These are phyloP conservation scores for Pollenia labialis DNA, from an alignment of 2,888 invertebrate genomes.

Conservation along the genomic window DNA sequence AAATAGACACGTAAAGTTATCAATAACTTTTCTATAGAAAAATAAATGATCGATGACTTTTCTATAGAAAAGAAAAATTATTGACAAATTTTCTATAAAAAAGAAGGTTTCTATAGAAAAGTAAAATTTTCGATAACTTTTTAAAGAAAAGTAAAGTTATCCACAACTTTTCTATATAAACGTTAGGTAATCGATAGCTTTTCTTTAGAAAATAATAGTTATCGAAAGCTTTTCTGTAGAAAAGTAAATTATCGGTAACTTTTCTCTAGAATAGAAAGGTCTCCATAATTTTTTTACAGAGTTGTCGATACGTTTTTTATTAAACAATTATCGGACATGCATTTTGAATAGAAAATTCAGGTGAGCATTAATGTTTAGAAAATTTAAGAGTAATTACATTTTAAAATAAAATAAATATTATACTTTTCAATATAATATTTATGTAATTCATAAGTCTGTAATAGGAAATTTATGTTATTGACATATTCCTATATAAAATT, in stretches of 20 bases:
- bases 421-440: too few relatives aligned
- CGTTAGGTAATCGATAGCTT: background rate
- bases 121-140: background rate
- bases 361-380: too few relatives aligned
- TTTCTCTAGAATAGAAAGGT: background rate
- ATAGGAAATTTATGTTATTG: too few relatives aligned
- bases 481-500: too few relatives aligned
- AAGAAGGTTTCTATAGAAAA: background rate
- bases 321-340: too few relatives aligned
- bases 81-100: background rate
- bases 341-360: too few relatives aligned
- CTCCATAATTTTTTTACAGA: background rate
- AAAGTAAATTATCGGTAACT: background rate
- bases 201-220: background rate
- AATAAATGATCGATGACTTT: background rate
- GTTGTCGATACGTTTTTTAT: too few relatives aligned
- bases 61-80: background rate
- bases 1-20: background rate
- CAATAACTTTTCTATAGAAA: background rate
- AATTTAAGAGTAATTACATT: too few relatives aligned
- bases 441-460: too few relatives aligned
- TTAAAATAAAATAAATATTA: too few relatives aligned
- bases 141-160: conserved; percentile 2
- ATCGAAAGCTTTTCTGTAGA: background rate
- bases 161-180: background rate